Base-by-base conservation (phyloP, 2,113 vertebrate genomes). In the Furnarius figulus region DNA sequence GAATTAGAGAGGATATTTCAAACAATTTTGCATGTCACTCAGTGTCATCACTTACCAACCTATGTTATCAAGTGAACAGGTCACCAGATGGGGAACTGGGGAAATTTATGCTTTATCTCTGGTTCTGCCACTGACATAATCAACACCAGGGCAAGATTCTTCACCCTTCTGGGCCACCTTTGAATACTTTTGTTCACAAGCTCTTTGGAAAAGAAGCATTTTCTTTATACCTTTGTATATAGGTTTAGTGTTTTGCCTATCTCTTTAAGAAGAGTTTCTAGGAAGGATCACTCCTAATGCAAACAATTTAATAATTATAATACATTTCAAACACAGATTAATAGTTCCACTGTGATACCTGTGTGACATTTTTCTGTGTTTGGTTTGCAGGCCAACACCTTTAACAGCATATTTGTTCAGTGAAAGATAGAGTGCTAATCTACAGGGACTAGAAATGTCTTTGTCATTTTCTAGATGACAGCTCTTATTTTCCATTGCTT, bases 401-500 rank as follows among this genome's bases (percentile, higher is more conserved):
- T 93, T 97, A 97, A 93, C 92, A 95, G 86, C 89, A 24, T 96
- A 96, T 97, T 97, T 97, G 95, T 86, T 97, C 96, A 94, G 91
- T 5, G 3, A 85, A 97, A 98, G 97, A 97, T 85, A 93, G 84
- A 96, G 96, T 96, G 95, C 78, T 97, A 95, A 96, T 97, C 97
- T 97, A 93, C 83, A 96, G 97, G 95, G 97, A 98, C 95, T 97
- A 80, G 58, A 96, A 97, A 98, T 96, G 95, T 91, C 95, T 97
- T 97, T 98, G 97, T 97, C 97, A 97, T 97, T 98, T 98, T 97
- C 97, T 97, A 98, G 96, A 97, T 97, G 98, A 97, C 97, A 98
- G 97, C 88, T 96, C 86, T 95, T 97, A 97, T 98, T 98, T 98
- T 97, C 96, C 81, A 92, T 82, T 94, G 95, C 96, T 95, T 97